phyloP scores from a whole-genome alignment of 2,113 vertebrate species.

The Chinchilla lanigera region DNA sequence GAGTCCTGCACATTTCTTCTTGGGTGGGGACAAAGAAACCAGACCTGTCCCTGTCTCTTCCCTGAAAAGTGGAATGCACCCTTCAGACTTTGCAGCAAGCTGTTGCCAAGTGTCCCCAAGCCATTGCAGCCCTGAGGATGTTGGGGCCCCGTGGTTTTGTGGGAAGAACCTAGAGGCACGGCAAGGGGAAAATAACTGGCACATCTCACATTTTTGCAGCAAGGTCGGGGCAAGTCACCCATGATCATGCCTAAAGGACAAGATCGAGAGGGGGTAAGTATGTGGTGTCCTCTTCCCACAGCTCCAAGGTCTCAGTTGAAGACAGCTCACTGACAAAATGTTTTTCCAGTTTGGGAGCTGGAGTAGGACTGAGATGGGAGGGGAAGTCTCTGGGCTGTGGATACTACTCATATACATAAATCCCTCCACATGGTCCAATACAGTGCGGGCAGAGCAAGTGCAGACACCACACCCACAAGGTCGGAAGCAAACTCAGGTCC shows the following conservation, averaged over 20 bases:
- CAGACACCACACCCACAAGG: fast-evolving
- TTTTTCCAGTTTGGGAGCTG: background rate
- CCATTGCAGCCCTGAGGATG: background rate
- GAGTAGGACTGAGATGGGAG: background rate
- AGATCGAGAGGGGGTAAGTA: fast-evolving
- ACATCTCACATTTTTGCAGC: background rate
- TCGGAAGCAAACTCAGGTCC: no score
- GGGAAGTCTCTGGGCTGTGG: background rate
- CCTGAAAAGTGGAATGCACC: background rate
- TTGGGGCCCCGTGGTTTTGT: no score
- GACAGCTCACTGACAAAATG: background rate
- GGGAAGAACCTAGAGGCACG: no score
- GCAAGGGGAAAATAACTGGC: background rate
- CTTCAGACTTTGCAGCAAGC: background rate
- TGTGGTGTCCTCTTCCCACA: fast-evolving
- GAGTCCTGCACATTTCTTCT: background rate
- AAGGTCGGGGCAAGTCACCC: no score
- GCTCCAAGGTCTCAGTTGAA: background rate
- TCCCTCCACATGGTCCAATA: background rate
- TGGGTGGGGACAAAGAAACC: background rate
- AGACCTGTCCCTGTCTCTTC: fast-evolving
- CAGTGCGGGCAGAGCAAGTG: fast-evolving
- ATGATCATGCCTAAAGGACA: background rate
- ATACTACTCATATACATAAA: background rate
- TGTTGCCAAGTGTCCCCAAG: fast-evolving